Base-by-base conservation (phyloP, 2,113 vertebrate genomes). In the Melozone crissalis region DNA sequence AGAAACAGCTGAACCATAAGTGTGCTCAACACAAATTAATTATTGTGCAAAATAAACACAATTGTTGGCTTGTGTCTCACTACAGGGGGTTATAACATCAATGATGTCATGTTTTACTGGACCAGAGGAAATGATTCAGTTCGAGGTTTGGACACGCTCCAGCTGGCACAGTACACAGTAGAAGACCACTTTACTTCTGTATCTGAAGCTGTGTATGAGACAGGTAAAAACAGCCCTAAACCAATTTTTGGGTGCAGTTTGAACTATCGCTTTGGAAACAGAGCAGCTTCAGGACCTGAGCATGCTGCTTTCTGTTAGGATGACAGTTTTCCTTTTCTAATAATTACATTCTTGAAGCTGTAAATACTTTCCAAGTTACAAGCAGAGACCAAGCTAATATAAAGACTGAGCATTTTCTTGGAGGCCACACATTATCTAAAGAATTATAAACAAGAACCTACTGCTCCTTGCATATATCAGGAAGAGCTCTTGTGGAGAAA, bases 81-180 rank as follows among this genome's bases (percentile, higher is more conserved):
- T 87, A 14, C 94, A 99, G 99, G 99, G 99, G 98, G 98, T 87
- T 99, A 99, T 95, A 99, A 99, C 91, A 97, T 98, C 90, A 99
- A 99, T 68, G 98, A 99, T 94, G 98, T 99, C 52, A 98, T 97
- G 96, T 99, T 99, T 95, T 98, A 99, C 97, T 99, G 99, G 99
- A 99, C 99, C 41, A 97, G 98, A 96, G 99, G 99, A 84, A 99
- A 99, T 69, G 98, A 98, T 94, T 99, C 99, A 2, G 99, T 99
- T 92, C 98, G 98, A 66, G 99, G 99, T 10, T 95, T 99, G 81
- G 98, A 99, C 91, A 97, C 97, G 0, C 98, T 99, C 18, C 98
- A 96, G 19, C 96, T 99, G 94, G 99, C 99, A 54, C 99, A 99
- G 87, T 99, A 99, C 93, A 99, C 98, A 7, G 98, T 99, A 23